Conservation (phyloP, 2,797 vertebrate genomes). For the Oreonectes daqikongensis region DNA sequence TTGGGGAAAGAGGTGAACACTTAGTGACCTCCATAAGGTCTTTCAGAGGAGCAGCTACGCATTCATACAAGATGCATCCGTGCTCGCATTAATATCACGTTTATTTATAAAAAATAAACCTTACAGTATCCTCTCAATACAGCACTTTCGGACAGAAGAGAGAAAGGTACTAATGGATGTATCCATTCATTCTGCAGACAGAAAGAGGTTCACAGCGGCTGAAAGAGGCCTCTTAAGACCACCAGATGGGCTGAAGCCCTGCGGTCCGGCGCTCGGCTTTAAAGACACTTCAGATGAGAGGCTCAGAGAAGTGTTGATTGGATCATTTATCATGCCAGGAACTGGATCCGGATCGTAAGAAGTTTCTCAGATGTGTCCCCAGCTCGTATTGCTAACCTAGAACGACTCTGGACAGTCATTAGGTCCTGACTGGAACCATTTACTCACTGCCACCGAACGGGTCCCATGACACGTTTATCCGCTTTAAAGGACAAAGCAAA, state of each 20-base stretch:
- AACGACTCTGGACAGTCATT: constrained; percentile 14
- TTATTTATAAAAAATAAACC: background rate
- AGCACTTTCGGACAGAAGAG: constrained; percentile 1
- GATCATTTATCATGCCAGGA: constrained; percentile 23
- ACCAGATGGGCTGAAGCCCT: constrained; percentile 28
- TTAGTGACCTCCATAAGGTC: background rate
- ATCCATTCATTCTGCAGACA: constrained; percentile 7
- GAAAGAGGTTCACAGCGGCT: constrained; percentile 4
- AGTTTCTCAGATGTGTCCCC: background rate
- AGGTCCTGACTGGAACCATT: constrained; percentile 21
- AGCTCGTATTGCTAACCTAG: constrained; percentile 1
- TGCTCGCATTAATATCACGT: background rate
- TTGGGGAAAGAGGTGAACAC: background rate
- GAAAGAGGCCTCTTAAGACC: constrained; percentile 17
- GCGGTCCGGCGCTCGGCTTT: constrained; percentile 16
- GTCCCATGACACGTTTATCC: background rate
- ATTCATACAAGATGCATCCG: background rate
- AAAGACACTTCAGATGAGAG: constrained; percentile 21
- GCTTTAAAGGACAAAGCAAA: constrained; percentile 40
- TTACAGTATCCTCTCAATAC: background rate
- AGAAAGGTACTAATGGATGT: constrained; percentile 21
- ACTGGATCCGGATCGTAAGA: constrained; percentile 26
- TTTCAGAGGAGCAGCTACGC: background rate
- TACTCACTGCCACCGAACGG: constrained; percentile 2
- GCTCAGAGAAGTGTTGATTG: constrained; percentile 29